Base-by-base conservation (phyloP, 92 coral and sea anemone genomes). In the Porites evermanni region DNA sequence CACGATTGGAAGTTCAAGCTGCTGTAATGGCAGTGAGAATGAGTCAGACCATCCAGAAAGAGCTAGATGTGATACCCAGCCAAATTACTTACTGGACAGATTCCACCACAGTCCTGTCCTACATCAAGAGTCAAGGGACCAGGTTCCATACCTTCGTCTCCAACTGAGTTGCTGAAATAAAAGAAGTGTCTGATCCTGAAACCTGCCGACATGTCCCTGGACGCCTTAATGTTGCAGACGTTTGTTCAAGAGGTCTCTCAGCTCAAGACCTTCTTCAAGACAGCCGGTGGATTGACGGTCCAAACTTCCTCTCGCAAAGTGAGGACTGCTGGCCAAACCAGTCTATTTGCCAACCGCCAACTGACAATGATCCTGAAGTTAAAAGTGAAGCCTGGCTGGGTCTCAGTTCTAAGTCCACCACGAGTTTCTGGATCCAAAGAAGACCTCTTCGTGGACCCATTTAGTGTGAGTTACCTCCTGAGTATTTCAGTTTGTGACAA, bases 1-100 rank as follows among this genome's bases (percentile, higher is more conserved):
- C 90, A 16, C 53, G 84, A 58, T 58, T 90, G 66, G 93, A 86
- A 53, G 87, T 90, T 21, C 89, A 85, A 75, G 94, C 94, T n/a
- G 86, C 91, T 16, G 89, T 87, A 68, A 58, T 91, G 76, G 91
- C 89, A 2, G 90, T 77, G 12, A 82, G 90, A 74, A 67, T 81
- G 51, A 59, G 87, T 53, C 19, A 66, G 56, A 81, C 75, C 53
- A 38, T 90, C 20, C 73, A 77, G 70, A 80, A 77, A 59, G 85
- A 90, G 74, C 84, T 86, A 72, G 84, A 69, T 14, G 64, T 67
- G 21, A 16, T 59, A 14, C 59, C 72, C 64, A 59, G 56, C 63
- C 80, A 80, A 54, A 77, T 84, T n/a, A 71, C 78, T 26, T 74
- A 51, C 74, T 86, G 83, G 91, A 90, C 90, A 67, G 91, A 74